These are phyloP conservation scores for Adineta ricciae DNA, from an alignment of 2,888 invertebrate species.

Conservation along the genomic window DNA sequence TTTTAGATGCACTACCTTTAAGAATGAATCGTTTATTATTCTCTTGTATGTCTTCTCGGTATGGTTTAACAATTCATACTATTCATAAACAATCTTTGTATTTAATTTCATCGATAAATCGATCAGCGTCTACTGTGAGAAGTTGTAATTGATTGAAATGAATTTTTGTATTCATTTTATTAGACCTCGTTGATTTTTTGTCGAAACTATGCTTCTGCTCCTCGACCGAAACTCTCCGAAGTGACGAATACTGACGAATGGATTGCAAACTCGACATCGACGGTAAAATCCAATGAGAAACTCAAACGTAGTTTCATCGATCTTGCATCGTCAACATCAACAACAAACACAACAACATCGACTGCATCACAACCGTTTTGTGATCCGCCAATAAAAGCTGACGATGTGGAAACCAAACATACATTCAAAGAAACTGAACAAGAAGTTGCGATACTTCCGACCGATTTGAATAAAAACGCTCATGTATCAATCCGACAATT, in stretches of 20 bases:
- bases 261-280: background rate
- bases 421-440: conserved; percentile 16
- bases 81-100: background rate
- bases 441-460: background rate
- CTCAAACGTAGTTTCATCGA: background rate
- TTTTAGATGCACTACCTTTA: background rate
- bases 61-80: background rate
- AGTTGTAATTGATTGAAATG: background rate
- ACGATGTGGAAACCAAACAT: background rate
- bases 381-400: conserved; percentile 7
- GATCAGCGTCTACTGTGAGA: background rate
- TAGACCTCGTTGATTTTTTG: background rate
- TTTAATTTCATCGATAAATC: background rate
- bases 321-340: background rate
- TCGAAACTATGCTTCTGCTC: background rate
- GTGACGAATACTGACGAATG: background rate
- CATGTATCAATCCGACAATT: background rate
- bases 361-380: background rate
- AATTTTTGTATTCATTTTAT: no score
- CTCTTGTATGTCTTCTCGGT: background rate
- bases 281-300: background rate
- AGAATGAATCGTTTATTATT: conserved; percentile 1
- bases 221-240: background rate
- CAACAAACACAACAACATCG: no score
- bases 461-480: background rate